Evolutionary conservation across 2,797 vertebrate species (phyloP), one percentile per base, ranked within the genome.

Genomic region (Limnodromus scolopaceus): DNA sequence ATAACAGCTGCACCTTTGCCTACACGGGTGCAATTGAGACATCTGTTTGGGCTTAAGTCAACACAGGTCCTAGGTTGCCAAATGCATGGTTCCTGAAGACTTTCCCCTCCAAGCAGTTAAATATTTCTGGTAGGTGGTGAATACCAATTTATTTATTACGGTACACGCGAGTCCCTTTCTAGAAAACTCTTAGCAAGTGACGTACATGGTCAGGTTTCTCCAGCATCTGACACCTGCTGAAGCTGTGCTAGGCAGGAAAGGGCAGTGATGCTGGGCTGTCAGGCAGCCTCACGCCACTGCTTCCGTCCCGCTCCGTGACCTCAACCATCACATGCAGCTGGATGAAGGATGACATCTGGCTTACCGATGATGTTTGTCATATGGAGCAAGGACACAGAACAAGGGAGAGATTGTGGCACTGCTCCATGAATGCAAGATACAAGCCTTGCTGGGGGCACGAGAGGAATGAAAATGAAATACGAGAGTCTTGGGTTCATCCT

Each of bases 311-410:
- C 55, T 24, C 53, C 34, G 10, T 92, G 87, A 92, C 34, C 57
- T 93, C 87, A 92, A 65, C 60, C 61, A 51, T 71, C 49, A 70
- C 71, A 53, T n/a, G 87, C 57, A 82, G 81, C 63, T 87, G 58
- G 57, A 74, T 85, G 79, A 57, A 79, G 77, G 22, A 32, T 30
- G 51, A 82, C 94, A 94, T 77, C 63, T 82, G 80, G 41, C 65
- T 43, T 46, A 24, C 36, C 0, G 3, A 2, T 25, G 34, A 58
- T 0, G 0, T 49, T 87, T 84, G 63, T 51, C 61, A n/a, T 23
- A 8, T 4, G 13, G 41, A 65, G 30, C 2, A 1, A 71, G 54
- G 74, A 80, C 46, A 51, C 24, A 63, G 69, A 85, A 94, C 79
- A 95, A 93, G 53, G 51, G 64, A 75, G 32, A 77, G 22, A 64